Evolutionary conservation across 1,140 invertebrate genomes (phyloP).

Genomic region (Pseudomyrmex gracilis): DNA sequence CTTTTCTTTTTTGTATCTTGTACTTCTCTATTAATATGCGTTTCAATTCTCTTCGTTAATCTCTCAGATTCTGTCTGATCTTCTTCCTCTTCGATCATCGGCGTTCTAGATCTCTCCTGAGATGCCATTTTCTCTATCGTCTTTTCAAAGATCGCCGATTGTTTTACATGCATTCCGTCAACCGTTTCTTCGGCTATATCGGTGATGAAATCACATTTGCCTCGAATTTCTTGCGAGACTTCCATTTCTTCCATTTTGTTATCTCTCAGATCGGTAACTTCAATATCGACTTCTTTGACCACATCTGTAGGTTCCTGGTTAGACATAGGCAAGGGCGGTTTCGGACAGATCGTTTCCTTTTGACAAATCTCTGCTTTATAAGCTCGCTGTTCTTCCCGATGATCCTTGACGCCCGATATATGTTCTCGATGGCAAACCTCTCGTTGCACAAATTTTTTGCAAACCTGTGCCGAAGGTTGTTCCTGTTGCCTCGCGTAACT

Average conservation of each 20-base stretch:
- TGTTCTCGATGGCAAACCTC: constrained; percentile 74
- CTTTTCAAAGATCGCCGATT: constrained; percentile 83
- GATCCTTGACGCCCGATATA: constrained; percentile 74
- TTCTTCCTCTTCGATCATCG: constrained; percentile 11
- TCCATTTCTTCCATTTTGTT: constrained; percentile 48
- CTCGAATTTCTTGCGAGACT: constrained; percentile 78
- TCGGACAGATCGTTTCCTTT: constrained; percentile 62
- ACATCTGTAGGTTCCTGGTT: constrained; percentile 67
- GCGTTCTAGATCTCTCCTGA: constrained; percentile 61
- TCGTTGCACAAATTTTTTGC: constrained; percentile 73
- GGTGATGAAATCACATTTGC: constrained; percentile 82
- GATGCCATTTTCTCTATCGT: constrained; percentile 78
- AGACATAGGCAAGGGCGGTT: constrained; percentile 64
- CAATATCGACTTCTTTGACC: constrained; percentile 72
- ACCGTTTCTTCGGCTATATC: constrained; percentile 82
- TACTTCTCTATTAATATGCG: constrained; percentile 67
- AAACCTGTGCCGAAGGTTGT: constrained; percentile 68
- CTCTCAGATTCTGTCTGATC: constrained; percentile 7
- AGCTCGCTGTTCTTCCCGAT: constrained; percentile 78
- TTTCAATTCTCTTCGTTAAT: constrained; percentile 43
- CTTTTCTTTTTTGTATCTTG: constrained; percentile 48
- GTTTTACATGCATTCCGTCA: constrained; percentile 81
- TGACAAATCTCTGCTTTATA: constrained; percentile 71
- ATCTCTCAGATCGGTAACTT: constrained; percentile 74
- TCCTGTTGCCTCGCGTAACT: constrained; percentile 58